Evolutionary conservation across 2,113 vertebrate species (phyloP).

Genomic region (Paedocypris sp.): DNA sequence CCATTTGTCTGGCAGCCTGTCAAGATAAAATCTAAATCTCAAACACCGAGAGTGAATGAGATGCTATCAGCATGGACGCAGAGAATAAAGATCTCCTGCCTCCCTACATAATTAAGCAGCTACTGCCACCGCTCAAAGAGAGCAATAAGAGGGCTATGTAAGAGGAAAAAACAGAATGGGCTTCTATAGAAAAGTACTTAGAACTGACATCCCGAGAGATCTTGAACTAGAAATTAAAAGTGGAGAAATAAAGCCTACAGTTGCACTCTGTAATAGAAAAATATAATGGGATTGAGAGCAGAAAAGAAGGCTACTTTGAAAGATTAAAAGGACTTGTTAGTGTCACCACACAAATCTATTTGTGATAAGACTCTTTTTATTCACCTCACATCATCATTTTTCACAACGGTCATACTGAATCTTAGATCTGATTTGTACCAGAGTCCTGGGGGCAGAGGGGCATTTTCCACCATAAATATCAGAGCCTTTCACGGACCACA

Average conservation of each 20-base stretch:
- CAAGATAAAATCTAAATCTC: conserved; percentile 23
- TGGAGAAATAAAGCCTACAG: conserved; percentile 12
- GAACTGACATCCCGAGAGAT: neutral
- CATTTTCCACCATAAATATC: conserved; percentile 37
- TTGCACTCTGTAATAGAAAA: neutral
- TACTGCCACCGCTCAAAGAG: conserved; percentile 22
- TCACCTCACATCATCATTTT: conserved; percentile 10
- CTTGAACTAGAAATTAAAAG: neutral
- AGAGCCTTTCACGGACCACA: conserved; percentile 24
- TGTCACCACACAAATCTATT: conserved; percentile 14
- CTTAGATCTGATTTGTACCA: conserved; percentile 32
- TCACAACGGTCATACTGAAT: conserved; percentile 9
- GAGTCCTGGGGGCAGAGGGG: conserved; percentile 35
- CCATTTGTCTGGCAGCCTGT: conserved; percentile 6
- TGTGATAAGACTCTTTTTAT: conserved; percentile 12
- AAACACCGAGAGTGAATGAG: conserved; percentile 39
- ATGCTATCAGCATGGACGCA: conserved; percentile 43
- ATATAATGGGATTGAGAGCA: neutral
- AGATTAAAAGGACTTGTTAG: conserved; percentile 6
- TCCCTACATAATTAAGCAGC: conserved; percentile 59
- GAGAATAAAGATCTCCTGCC: conserved; percentile 47
- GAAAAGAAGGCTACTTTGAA: conserved; percentile 7
- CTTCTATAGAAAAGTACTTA: neutral
- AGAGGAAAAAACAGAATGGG: conserved; percentile 9
- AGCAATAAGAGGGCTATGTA: conserved; percentile 21